Conservation (phyloP, 2,797 vertebrate genomes). For the Eupleurogrammus muticus region DNA sequence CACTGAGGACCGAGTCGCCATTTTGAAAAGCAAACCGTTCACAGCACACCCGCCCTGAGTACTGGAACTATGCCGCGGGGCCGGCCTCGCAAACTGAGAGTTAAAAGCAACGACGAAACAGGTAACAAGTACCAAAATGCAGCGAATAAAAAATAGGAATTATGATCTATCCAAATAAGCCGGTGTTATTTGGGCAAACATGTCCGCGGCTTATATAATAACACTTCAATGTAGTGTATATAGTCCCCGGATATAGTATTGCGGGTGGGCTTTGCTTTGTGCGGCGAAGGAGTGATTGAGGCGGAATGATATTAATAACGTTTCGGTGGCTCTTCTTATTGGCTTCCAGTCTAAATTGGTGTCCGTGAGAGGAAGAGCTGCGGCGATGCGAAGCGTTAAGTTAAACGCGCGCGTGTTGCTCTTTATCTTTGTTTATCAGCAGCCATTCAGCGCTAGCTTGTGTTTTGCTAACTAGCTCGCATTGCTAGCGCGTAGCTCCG, state of each 20-base stretch:
- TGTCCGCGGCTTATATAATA: slow-evolving; percentile 68
- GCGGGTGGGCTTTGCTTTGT: slow-evolving; percentile 87
- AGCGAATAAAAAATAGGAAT: slow-evolving; percentile 81
- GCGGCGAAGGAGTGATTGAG: slow-evolving; percentile 85
- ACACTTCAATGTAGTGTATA: slow-evolving; percentile 85
- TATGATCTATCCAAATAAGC: slow-evolving; percentile 67
- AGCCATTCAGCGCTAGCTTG: slow-evolving; percentile 60
- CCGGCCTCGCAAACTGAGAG: slow-evolving; percentile 93
- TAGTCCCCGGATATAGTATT: slow-evolving; percentile 92
- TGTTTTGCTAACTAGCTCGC: slow-evolving; percentile 73
- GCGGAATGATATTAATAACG: slow-evolving; percentile 92
- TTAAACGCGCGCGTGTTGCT: background rate
- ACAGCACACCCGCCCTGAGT: slow-evolving; percentile 85
- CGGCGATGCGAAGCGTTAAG: background rate
- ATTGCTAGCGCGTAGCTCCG: slow-evolving; percentile 64
- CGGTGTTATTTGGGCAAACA: slow-evolving; percentile 49
- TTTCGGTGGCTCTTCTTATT: slow-evolving; percentile 85
- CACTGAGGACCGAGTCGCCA: slow-evolving; percentile 78
- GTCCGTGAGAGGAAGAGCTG: slow-evolving; percentile 43
- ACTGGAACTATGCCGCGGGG: slow-evolving; percentile 96
- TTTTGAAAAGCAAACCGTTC: slow-evolving; percentile 87
- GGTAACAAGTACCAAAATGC: slow-evolving; percentile 86
- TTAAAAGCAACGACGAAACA: slow-evolving; percentile 87
- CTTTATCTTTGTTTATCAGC: slow-evolving; percentile 17
- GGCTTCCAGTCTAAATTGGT: slow-evolving; percentile 83